These are phyloP conservation scores for Hylaeus volcanicus DNA, from an alignment of 1,140 invertebrate genomes.

Conservation along the genomic window DNA sequence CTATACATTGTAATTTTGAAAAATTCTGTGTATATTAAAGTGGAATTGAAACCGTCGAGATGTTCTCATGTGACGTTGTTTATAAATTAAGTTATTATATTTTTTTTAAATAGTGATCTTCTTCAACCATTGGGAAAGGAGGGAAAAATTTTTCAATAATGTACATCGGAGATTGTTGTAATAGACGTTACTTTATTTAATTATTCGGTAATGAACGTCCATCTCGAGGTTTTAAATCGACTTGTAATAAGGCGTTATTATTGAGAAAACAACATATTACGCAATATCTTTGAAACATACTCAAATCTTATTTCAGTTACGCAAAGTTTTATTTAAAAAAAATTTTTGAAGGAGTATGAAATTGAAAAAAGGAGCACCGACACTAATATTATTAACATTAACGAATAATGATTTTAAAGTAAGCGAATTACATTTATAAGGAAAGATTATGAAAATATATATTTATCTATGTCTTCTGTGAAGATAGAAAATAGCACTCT, in stretches of 20 bases:
- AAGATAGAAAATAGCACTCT: constrained; percentile 82
- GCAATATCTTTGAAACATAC: constrained; percentile 58
- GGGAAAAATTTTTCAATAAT: background rate
- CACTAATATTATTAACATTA: constrained; percentile 82
- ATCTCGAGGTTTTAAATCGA: constrained; percentile 50
- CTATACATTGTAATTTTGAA: constrained; percentile 55
- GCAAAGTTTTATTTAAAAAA: constrained; percentile 62
- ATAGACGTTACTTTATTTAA: constrained; percentile 10
- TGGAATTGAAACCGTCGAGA: constrained; percentile 50
- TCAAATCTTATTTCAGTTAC: constrained; percentile 54
- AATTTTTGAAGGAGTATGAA: constrained; percentile 66
- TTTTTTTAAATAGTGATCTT: constrained; percentile 4
- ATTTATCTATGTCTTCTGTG: constrained; percentile 84
- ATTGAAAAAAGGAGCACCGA: constrained; percentile 78
- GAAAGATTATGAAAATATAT: constrained; percentile 82
- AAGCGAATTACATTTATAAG: constrained; percentile 81
- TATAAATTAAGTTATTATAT: constrained; percentile 12
- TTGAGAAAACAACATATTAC: constrained; percentile 31
- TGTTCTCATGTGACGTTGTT: constrained; percentile 3
- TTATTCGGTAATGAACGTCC: background rate
- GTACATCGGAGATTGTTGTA: background rate
- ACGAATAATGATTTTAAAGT: constrained; percentile 80
- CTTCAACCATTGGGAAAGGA: background rate
- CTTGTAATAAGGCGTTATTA: constrained; percentile 31
- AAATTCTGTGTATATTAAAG: constrained; percentile 50